Conservation (phyloP, 2,113 vertebrate species). For the Tretioscincus oriximinensis region DNA sequence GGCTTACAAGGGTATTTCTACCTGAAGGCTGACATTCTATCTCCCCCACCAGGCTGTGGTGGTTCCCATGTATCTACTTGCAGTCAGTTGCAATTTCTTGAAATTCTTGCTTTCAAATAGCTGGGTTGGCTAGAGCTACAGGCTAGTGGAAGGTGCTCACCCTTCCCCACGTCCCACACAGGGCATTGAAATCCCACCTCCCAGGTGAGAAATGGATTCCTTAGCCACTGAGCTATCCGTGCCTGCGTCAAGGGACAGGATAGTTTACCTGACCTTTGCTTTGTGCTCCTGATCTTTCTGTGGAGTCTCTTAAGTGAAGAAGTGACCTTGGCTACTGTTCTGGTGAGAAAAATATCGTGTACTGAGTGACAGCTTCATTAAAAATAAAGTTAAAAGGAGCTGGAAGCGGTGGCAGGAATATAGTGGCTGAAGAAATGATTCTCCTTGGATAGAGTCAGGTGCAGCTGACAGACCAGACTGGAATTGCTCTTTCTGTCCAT, state of each 20-base stretch:
- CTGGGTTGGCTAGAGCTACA: too few relatives aligned
- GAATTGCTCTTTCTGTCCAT: background rate
- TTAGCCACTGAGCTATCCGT: too few relatives aligned
- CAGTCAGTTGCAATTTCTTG: too few relatives aligned
- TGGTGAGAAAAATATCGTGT: background rate
- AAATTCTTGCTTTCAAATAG: too few relatives aligned
- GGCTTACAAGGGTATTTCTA: too few relatives aligned
- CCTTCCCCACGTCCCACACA: too few relatives aligned
- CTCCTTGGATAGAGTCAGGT: background rate
- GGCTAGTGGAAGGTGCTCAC: too few relatives aligned
- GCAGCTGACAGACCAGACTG: background rate
- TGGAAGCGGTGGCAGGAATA: background rate
- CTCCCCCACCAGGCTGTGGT: too few relatives aligned
- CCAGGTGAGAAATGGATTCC: too few relatives aligned
- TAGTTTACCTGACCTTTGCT: constrained; percentile 6
- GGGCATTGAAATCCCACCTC: too few relatives aligned
- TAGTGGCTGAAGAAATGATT: background rate
- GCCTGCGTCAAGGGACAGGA: background rate
- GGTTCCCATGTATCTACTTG: too few relatives aligned
- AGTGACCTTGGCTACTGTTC: background rate
- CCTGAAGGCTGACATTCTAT: too few relatives aligned
- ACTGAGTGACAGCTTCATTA: constrained; percentile 16
- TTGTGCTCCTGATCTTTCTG: background rate
- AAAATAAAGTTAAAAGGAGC: background rate
- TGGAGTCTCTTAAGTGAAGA: constrained; percentile 19